Conservation (phyloP, 2,797 vertebrate genomes). For the Lithobates sylvaticus region DNA sequence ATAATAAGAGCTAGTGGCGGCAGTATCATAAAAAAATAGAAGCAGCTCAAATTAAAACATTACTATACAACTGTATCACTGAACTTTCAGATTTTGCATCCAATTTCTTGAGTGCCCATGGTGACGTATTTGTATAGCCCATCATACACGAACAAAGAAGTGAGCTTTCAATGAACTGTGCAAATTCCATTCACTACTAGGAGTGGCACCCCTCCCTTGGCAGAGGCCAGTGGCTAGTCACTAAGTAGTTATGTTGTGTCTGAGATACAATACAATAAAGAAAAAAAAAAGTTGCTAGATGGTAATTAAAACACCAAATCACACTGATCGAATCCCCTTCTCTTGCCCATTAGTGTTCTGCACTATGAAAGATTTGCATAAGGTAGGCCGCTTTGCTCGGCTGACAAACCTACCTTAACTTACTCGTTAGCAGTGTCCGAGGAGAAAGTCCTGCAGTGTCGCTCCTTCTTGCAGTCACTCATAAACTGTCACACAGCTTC, state of each 20-base stretch:
- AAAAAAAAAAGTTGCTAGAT: not conserved
- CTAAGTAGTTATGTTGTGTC: slow-evolving; percentile 10
- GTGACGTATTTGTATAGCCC: not conserved
- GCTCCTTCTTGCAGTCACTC: slow-evolving; percentile 20
- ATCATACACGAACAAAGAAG: not conserved
- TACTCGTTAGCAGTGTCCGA: slow-evolving; percentile 23
- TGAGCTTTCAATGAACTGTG: slow-evolving; percentile 39
- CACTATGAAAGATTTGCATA: not conserved
- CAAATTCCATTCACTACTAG: slow-evolving; percentile 18
- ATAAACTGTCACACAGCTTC: slow-evolving; percentile 36
- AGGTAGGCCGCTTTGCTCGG: not conserved
- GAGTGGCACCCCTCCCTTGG: slow-evolving; percentile 24
- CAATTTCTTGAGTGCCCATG: not conserved
- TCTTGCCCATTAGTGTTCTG: not conserved
- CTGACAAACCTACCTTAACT: slow-evolving; percentile 31
- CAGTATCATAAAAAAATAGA: no score
- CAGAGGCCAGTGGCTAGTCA: slow-evolving; percentile 31
- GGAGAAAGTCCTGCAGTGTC: slow-evolving; percentile 9
- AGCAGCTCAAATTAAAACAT: no score
- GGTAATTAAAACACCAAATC: not conserved
- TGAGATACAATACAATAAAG: not conserved
- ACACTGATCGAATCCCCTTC: not conserved
- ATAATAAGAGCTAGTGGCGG: no score
- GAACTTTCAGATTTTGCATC: not conserved
- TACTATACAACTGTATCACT: not conserved